Conservation (phyloP, 2,113 vertebrate genomes). For the Cranoglanis bouderius region DNA sequence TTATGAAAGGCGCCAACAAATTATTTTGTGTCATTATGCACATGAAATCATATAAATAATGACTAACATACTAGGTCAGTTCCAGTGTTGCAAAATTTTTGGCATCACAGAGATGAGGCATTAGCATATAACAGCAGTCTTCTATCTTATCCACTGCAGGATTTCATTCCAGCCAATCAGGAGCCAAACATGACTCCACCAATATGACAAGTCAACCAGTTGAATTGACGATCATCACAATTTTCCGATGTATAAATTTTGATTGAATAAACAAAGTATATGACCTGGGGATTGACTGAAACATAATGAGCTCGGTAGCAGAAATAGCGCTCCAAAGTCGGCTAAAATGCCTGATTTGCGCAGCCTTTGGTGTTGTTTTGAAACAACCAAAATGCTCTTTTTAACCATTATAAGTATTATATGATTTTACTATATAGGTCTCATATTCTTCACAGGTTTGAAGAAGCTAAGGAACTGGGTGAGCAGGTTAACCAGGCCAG, state of each 20-base stretch:
- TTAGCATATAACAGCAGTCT: neutral
- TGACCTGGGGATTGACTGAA: neutral
- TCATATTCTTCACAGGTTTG: slow-evolving; percentile 72
- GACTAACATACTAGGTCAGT: neutral
- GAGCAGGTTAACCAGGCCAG: slow-evolving; percentile 79
- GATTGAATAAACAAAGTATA: too few species aligned
- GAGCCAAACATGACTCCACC: too few species aligned
- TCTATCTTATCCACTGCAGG: too few species aligned
- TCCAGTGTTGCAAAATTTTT: neutral
- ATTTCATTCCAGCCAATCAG: too few species aligned
- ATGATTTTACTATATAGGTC: neutral
- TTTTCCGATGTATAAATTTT: too few species aligned
- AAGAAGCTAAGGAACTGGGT: slow-evolving; percentile 84
- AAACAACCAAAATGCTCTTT: neutral
- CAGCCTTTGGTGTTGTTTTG: neutral
- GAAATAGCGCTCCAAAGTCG: neutral
- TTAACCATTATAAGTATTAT: neutral
- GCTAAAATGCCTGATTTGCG: neutral
- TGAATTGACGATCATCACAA: too few species aligned
- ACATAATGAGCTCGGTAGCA: neutral
- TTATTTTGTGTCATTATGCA: neutral
- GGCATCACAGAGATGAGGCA: neutral
- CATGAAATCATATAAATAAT: neutral
- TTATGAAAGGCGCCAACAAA: too few species aligned
- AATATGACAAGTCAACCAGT: too few species aligned